Conservation (phyloP, 2,888 invertebrate genomes). For the Myopa testacea region DNA sequence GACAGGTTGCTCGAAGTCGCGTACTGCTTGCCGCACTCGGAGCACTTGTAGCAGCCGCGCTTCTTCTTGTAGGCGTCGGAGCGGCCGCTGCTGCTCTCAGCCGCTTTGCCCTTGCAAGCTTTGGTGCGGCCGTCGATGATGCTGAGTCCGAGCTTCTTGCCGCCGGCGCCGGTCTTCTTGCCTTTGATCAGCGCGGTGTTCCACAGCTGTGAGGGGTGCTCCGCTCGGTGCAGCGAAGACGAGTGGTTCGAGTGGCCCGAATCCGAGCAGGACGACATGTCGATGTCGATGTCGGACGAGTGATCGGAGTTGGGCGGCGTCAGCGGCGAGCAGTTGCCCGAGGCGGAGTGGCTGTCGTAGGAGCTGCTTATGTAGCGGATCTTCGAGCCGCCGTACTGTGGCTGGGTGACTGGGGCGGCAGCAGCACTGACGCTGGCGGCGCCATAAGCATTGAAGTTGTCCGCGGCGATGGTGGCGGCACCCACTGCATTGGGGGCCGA, state of each 20-base stretch:
- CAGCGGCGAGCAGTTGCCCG: slow-evolving; percentile 71
- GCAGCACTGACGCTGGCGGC: slow-evolving; percentile 44
- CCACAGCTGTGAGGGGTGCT: slow-evolving; percentile 44
- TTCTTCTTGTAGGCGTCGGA: slow-evolving; percentile 60
- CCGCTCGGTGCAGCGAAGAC: background rate
- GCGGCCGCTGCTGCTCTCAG: slow-evolving; percentile 44
- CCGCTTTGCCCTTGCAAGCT: slow-evolving; percentile 55
- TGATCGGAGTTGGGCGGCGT: slow-evolving; percentile 81
- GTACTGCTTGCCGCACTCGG: slow-evolving; percentile 90
- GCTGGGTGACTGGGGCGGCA: slow-evolving; percentile 34
- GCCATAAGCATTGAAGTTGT: slow-evolving; percentile 48
- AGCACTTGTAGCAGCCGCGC: slow-evolving; percentile 77
- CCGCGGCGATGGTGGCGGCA: slow-evolving; percentile 51
- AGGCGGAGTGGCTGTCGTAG: slow-evolving; percentile 63
- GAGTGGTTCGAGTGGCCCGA: slow-evolving; percentile 57
- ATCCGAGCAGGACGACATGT: slow-evolving; percentile 66
- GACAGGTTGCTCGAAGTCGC: slow-evolving; percentile 92
- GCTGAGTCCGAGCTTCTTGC: slow-evolving; percentile 57
- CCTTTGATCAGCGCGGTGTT: slow-evolving; percentile 45
- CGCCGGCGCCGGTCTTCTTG: slow-evolving; percentile 42
- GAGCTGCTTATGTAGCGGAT: slow-evolving; percentile 65
- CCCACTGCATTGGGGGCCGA: slow-evolving; percentile 47
- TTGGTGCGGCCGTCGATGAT: slow-evolving; percentile 65
- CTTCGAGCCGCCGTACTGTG: slow-evolving; percentile 56
- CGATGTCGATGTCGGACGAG: slow-evolving; percentile 79